A percentile compares a stretch with the other conserved stretches of the same genome.
Evolutionary conservation across 2,888 invertebrate genomes (phyloP).

Genomic region (Gastrophysa polygoni): DNA sequence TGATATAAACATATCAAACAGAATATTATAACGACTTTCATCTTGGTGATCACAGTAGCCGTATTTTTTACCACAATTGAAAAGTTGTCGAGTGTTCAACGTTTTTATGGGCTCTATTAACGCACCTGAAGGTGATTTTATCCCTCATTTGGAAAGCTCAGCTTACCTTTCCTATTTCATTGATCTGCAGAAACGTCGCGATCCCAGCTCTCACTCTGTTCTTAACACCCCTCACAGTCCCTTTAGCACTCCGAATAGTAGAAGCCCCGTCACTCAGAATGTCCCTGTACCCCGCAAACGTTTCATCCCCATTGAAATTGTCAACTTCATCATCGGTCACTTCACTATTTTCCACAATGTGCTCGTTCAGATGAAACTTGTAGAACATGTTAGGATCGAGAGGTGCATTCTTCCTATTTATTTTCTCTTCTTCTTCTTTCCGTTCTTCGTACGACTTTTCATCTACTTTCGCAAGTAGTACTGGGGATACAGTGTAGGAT

Average conservation of each 20-base stretch:
- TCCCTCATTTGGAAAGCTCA: not conserved
- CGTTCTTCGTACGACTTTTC: conserved; percentile 74
- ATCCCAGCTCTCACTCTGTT: conserved; percentile 94
- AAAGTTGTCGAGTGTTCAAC: no score
- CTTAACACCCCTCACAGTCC: conserved; percentile 92
- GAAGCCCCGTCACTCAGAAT: conserved; percentile 69
- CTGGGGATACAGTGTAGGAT: no score
- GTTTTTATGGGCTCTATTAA: no score
- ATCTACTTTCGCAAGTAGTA: conserved; percentile 57
- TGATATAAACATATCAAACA: no score
- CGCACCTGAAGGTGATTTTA: no score
- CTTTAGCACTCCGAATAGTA: conserved; percentile 88
- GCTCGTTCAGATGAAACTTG: conserved; percentile 82
- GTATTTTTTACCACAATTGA: no score
- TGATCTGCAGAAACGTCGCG: conserved; percentile 88
- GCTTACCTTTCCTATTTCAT: conserved; percentile 77
- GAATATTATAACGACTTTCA: no score
- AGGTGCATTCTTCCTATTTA: conserved; percentile 50
- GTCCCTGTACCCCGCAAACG: conserved; percentile 82
- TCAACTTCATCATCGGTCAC: conserved; percentile 51
- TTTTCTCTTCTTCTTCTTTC: conserved; percentile 59
- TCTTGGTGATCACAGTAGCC: no score
- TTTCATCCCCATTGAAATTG: conserved; percentile 61
- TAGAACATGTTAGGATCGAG: conserved; percentile 79
- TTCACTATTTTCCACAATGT: conserved; percentile 65